These are phyloP conservation scores for Cisticola juncidis DNA, from an alignment of 2,113 vertebrate genomes.

Conservation along the genomic window DNA sequence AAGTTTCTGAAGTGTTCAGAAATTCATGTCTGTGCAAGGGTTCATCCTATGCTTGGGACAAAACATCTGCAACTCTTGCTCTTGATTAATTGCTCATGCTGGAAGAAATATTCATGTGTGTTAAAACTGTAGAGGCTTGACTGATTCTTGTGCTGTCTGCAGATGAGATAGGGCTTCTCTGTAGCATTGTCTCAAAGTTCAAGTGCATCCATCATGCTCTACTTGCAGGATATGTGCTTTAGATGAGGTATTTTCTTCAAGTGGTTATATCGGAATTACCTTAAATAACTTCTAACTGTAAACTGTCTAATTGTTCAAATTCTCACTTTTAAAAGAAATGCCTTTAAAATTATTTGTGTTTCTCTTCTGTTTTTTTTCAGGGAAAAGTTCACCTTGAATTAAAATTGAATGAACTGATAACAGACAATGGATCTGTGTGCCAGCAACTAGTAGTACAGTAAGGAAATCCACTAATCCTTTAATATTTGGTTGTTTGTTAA, in stretches of 20 bases:
- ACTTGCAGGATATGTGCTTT: neutral
- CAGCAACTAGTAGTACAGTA: conserved; percentile 93
- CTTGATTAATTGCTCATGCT: neutral
- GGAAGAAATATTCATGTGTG: neutral
- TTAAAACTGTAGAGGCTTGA: neutral
- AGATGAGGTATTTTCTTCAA: neutral
- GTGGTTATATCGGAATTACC: neutral
- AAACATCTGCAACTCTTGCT: neutral
- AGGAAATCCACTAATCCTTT: conserved; percentile 62
- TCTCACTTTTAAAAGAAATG: neutral
- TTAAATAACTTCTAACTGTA: neutral
- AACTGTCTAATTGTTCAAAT: neutral
- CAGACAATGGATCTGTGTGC: conserved; percentile 90
- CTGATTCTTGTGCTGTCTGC: neutral
- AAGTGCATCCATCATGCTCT: neutral
- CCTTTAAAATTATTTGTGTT: neutral
- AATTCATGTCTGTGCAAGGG: neutral
- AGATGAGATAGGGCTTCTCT: neutral
- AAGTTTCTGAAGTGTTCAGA: neutral
- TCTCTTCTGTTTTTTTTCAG: conserved; percentile 67
- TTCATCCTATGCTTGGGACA: neutral
- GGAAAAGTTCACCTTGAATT: conserved; percentile 98
- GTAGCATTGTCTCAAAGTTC: neutral
- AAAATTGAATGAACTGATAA: conserved; percentile 94
- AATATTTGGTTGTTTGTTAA: neutral